phyloP scores from a whole-genome alignment of 2,113 vertebrate genomes.

The Pelusios castaneus region DNA sequence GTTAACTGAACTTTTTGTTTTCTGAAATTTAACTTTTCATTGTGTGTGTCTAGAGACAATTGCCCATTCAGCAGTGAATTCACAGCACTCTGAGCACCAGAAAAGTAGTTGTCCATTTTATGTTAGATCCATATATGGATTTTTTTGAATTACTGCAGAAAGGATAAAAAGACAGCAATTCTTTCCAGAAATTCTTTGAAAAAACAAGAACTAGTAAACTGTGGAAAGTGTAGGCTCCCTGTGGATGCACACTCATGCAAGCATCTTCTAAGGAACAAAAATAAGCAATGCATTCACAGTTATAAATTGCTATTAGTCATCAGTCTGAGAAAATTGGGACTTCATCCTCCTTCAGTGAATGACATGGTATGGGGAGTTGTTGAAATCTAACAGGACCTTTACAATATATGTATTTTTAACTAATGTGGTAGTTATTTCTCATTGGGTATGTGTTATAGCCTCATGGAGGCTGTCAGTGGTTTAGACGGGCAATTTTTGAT shows the following conservation, averaged over 20 bases:
- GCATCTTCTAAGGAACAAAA: background rate
- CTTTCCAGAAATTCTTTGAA: background rate
- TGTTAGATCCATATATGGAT: background rate
- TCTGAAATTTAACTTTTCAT: background rate
- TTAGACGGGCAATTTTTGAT: background rate
- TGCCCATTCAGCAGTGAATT: background rate
- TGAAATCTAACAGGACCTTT: background rate
- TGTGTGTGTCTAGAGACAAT: background rate
- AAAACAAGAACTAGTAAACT: background rate
- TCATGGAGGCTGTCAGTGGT: rapidly evolving
- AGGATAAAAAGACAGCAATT: background rate
- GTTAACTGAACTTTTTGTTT: background rate
- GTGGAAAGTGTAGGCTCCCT: background rate
- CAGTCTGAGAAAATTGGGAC: background rate
- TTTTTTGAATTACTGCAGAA: background rate
- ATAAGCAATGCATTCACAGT: background rate
- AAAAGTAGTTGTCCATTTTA: background rate
- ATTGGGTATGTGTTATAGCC: background rate
- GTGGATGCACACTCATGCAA: background rate
- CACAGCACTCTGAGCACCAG: background rate
- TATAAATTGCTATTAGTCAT: background rate
- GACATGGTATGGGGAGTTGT: background rate
- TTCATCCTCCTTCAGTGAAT: background rate
- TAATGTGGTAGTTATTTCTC: too few relatives aligned
- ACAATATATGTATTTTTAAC: too few relatives aligned